A percentile compares a stretch with the other conserved stretches of the same genome.
Conservation (phyloP, 2,888 invertebrate species). For the Metacarcinus magister region DNA sequence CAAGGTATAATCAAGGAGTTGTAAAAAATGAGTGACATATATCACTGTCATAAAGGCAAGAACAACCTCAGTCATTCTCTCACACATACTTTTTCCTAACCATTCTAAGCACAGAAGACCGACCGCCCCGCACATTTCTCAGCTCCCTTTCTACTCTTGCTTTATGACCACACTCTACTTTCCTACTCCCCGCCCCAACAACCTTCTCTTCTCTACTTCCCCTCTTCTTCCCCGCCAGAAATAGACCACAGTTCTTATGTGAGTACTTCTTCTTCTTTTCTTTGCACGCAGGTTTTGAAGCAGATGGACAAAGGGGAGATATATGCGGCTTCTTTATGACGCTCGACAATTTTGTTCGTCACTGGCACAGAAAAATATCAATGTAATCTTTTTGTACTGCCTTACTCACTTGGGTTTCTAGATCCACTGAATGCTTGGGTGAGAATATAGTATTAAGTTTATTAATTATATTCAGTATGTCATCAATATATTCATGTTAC, state of each 20-base stretch:
- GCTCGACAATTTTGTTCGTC: not conserved
- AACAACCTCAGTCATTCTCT: not conserved
- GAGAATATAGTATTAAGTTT: not conserved
- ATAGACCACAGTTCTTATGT: not conserved
- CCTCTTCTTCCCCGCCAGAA: not conserved
- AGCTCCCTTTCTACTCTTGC: not conserved
- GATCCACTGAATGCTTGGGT: not conserved
- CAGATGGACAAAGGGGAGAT: not conserved
- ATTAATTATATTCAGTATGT: not conserved
- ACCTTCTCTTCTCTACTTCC: not conserved
- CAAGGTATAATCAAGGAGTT: not conserved
- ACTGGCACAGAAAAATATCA: not conserved
- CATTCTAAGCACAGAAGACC: not conserved
- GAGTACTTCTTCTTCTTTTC: slow-evolving; percentile 1
- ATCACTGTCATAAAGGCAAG: not conserved
- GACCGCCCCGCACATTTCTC: not conserved
- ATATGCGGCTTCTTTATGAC: not conserved
- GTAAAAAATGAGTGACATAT: not conserved
- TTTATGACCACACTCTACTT: not conserved
- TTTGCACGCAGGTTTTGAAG: not conserved
- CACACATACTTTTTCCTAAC: not conserved
- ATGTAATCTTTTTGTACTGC: not conserved
- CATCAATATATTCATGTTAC: not conserved
- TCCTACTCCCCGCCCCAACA: not conserved
- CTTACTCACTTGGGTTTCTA: not conserved